Evolutionary conservation across 2,888 invertebrate genomes (phyloP).

Genomic region (Drosophila mettleri): DNA sequence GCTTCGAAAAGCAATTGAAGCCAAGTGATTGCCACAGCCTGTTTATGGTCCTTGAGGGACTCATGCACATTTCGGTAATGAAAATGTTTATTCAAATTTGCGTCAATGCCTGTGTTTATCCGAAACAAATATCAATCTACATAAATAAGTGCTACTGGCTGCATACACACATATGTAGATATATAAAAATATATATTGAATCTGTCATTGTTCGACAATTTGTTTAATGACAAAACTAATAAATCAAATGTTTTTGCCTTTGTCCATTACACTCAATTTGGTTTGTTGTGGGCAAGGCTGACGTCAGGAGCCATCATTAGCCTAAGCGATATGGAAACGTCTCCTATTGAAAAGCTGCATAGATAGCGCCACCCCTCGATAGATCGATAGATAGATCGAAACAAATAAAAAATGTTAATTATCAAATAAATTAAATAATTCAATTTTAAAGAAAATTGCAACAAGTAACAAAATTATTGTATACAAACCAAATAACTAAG

Average conservation of each 20-base stretch:
- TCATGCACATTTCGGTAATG: constrained; percentile 71
- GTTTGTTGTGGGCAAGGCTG: constrained; percentile 14
- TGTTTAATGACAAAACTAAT: constrained; percentile 75
- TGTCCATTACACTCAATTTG: constrained; percentile 54
- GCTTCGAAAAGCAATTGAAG: constrained; percentile 66
- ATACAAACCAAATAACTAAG: neutral
- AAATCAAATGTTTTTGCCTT: constrained; percentile 68
- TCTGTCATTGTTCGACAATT: constrained; percentile 70
- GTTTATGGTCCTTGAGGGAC: constrained; percentile 50
- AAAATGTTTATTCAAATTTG: constrained; percentile 80
- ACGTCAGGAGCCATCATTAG: constrained; percentile 43
- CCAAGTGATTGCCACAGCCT: constrained; percentile 58
- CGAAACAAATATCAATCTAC: constrained; percentile 73
- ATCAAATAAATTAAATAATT: neutral
- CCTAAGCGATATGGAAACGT: neutral
- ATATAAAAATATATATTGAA: constrained; percentile 10
- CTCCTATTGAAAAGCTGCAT: neutral
- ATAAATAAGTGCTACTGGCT: constrained; percentile 50
- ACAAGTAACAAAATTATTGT: constrained; percentile 1
- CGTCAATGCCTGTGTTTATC: constrained; percentile 78
- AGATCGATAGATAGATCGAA: constrained; percentile 50
- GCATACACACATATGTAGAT: constrained; percentile 6
- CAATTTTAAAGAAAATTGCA: neutral
- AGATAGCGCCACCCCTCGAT: constrained; percentile 18
- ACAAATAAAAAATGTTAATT: neutral